Percentiles rank a stretch among this genome's conserved stretches.
Evolutionary conservation across 2,797 vertebrate species (phyloP).

Genomic region (Diceros bicornis): DNA sequence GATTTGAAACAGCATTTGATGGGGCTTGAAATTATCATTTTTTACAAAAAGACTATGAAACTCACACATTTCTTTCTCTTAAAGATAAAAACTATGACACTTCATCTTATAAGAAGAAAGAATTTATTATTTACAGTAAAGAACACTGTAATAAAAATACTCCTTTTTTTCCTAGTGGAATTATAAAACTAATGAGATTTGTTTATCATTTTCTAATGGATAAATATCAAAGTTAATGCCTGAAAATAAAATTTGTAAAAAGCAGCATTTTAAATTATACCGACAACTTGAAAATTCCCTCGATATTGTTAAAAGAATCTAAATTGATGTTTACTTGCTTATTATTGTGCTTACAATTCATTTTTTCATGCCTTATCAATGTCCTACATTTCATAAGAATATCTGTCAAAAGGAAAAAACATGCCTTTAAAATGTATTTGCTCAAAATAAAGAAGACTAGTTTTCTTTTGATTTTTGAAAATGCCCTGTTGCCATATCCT

Average conservation of each 20-base stretch:
- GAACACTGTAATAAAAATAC: not conserved
- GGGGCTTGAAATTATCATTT: not conserved
- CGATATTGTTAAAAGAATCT: not conserved
- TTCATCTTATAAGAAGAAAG: not conserved
- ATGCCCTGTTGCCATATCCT: not conserved
- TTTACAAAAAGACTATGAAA: not conserved
- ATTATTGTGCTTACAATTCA: not conserved
- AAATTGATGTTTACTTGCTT: slow-evolving; percentile 46
- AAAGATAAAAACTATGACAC: not conserved
- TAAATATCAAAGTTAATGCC: slow-evolving; percentile 53
- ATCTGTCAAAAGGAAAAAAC: slow-evolving; percentile 44
- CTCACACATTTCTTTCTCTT: not conserved
- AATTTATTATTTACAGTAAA: slow-evolving; percentile 21
- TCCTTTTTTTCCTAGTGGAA: not conserved
- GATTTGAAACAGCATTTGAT: slow-evolving; percentile 8
- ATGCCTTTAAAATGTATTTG: not conserved
- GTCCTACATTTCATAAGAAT: slow-evolving; percentile 9
- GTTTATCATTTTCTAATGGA: slow-evolving; percentile 48
- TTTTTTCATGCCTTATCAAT: not conserved
- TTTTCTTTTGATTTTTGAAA: slow-evolving; percentile 42
- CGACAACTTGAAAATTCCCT: not conserved
- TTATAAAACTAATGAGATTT: slow-evolving; percentile 50
- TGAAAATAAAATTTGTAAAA: slow-evolving; percentile 57
- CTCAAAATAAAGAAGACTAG: slow-evolving; percentile 1
- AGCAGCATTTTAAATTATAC: slow-evolving; percentile 41